These are phyloP conservation scores for Sebastes matsubarae DNA, from an alignment of 2,797 vertebrate species.

Conservation along the genomic window DNA sequence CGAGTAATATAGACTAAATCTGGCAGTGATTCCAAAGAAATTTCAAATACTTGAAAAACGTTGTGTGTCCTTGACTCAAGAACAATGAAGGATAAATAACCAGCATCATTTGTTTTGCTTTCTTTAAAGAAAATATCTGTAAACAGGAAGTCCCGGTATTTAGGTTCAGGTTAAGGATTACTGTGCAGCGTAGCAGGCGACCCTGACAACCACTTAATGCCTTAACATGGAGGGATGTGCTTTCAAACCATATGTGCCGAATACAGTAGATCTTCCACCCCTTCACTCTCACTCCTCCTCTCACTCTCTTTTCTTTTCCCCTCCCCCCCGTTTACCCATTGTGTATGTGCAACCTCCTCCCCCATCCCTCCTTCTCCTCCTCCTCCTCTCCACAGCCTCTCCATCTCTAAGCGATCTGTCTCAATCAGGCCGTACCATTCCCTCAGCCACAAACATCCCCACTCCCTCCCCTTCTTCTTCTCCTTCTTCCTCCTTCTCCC, in stretches of 20 bases:
- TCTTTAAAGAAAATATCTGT: background rate
- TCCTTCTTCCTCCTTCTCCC: background rate
- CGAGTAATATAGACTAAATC: no score
- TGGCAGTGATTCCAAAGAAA: no score
- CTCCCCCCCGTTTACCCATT: conserved; percentile 35
- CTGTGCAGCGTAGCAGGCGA: background rate
- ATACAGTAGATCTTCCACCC: conserved; percentile 26
- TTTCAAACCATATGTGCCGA: conserved; percentile 18
- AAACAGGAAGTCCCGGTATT: conserved; percentile 21
- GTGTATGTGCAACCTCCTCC: conserved; percentile 34
- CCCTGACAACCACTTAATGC: background rate
- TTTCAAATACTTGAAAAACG: background rate
- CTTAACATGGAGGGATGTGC: conserved; percentile 16
- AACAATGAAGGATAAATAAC: conserved; percentile 19
- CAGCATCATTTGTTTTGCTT: background rate
- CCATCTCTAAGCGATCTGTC: conserved; percentile 70
- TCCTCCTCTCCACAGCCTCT: conserved; percentile 16
- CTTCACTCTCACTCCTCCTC: conserved; percentile 16
- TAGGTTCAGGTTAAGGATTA: background rate
- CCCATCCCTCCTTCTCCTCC: background rate
- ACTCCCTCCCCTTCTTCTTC: background rate
- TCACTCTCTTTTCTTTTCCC: conserved; percentile 10
- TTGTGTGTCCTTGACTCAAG: conserved; percentile 53
- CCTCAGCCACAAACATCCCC: conserved; percentile 16
- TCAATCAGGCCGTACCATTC: conserved; percentile 70